Conservation (phyloP, 64 coral and sea anemone genomes). For the Catalaphyllia jardinei region DNA sequence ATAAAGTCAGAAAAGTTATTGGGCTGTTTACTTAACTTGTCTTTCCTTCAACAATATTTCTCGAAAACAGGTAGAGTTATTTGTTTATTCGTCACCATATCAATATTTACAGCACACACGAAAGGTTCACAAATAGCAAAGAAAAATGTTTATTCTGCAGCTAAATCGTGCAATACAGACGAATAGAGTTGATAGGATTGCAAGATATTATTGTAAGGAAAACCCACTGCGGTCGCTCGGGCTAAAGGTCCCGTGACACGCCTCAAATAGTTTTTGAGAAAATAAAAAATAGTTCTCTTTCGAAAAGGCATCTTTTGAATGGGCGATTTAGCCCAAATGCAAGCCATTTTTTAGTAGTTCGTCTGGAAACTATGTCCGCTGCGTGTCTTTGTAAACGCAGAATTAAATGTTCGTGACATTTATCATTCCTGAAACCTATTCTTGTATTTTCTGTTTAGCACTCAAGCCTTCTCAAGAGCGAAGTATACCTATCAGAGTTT, state of each 20-base stretch:
- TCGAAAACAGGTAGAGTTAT: constrained; percentile 18
- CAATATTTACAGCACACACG: constrained; percentile 81
- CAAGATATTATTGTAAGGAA: constrained; percentile 10
- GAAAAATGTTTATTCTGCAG: constrained; percentile 76
- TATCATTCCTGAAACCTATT: neutral
- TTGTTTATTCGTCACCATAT: constrained; percentile 66
- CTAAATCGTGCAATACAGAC: constrained; percentile 48
- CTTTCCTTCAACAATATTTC: constrained; percentile 27
- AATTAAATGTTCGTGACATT: neutral
- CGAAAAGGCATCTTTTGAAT: neutral
- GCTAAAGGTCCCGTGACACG: constrained; percentile 3
- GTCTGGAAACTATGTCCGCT: neutral
- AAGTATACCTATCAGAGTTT: neutral
- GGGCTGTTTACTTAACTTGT: constrained; percentile 10
- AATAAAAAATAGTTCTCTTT: neutral
- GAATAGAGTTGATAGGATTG: constrained; percentile 43
- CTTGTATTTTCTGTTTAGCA: neutral
- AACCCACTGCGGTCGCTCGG: neutral
- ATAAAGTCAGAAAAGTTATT: neutral
- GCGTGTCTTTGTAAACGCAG: neutral
- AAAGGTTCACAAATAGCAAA: constrained; percentile 74
- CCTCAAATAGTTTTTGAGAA: constrained; percentile 24
- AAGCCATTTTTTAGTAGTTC: neutral
- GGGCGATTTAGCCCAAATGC: neutral
- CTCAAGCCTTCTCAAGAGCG: constrained; percentile 6